Percentiles rank a stretch among this genome's conserved stretches.
Evolutionary conservation across 2,888 invertebrate genomes (phyloP).

Genomic region (Reticulitermes lucifugus): DNA sequence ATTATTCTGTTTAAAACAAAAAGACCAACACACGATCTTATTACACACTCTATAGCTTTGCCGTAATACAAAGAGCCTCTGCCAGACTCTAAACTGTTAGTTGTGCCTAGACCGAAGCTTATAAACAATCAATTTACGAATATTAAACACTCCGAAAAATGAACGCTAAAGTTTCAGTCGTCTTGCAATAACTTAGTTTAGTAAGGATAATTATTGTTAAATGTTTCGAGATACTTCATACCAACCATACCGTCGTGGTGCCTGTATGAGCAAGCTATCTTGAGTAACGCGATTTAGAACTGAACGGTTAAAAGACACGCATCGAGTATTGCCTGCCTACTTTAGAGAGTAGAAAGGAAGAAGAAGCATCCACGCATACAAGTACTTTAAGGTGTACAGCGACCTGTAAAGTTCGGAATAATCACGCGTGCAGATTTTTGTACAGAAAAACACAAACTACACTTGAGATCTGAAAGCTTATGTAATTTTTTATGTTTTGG

Average conservation of each 20-base stretch:
- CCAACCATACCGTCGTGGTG: background rate
- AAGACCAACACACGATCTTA: constrained; percentile 2
- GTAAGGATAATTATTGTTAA: background rate
- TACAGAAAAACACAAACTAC: too few relatives aligned
- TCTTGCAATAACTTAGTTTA: background rate
- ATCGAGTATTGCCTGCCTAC: too few relatives aligned
- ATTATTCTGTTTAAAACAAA: constrained; percentile 18
- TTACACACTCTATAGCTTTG: background rate
- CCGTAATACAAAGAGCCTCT: background rate
- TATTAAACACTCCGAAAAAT: too few relatives aligned
- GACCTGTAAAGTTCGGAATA: too few relatives aligned
- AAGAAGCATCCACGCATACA: too few relatives aligned
- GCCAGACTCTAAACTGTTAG: background rate
- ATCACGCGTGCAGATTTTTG: too few relatives aligned
- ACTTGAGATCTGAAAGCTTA: too few relatives aligned
- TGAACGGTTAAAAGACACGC: background rate
- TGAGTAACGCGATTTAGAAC: background rate
- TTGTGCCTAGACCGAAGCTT: too few relatives aligned
- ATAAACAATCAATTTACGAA: too few relatives aligned
- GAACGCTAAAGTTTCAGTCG: background rate
- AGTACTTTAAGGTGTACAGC: too few relatives aligned
- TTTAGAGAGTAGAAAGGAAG: too few relatives aligned
- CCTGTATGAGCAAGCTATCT: background rate
- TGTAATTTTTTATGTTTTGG: too few relatives aligned
- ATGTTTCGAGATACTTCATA: background rate